Percentiles rank a stretch among this genome's conserved stretches.
Conservation (phyloP, 2,797 vertebrate species). For the Peromyscus attwateri region DNA sequence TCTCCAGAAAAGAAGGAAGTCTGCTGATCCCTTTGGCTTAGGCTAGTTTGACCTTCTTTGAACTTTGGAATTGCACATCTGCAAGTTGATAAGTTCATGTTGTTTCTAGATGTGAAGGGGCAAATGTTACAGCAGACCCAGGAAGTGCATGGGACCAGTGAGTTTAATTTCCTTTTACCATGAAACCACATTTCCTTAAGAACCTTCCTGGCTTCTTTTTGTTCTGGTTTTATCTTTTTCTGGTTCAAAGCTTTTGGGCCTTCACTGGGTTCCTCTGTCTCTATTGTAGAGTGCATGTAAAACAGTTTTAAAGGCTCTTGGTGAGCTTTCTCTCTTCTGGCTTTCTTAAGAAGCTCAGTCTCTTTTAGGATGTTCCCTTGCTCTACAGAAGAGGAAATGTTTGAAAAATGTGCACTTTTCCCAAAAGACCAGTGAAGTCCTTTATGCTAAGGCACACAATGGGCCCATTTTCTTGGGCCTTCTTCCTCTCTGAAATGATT, state of each 20-base stretch:
- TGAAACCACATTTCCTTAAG: constrained; percentile 39
- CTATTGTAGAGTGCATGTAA: constrained; percentile 73
- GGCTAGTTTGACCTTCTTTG: not conserved
- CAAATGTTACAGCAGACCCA: not conserved
- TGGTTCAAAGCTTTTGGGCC: constrained; percentile 64
- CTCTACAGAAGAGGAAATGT: constrained; percentile 57
- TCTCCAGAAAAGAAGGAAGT: not conserved
- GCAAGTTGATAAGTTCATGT: not conserved
- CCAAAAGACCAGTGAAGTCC: constrained; percentile 60
- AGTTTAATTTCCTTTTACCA: constrained; percentile 12
- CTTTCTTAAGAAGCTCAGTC: constrained; percentile 67
- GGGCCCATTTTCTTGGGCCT: constrained; percentile 70
- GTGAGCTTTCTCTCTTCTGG: constrained; percentile 49
- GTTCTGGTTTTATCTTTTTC: constrained; percentile 57
- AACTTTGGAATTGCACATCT: not conserved
- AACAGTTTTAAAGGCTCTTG: constrained; percentile 61
- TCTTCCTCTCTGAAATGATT: constrained; percentile 75
- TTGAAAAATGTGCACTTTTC: constrained; percentile 47
- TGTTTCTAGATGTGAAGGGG: not conserved
- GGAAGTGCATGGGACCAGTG: not conserved
- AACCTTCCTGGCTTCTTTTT: constrained; percentile 25
- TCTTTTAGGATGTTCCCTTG: constrained; percentile 69
- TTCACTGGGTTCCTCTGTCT: not conserved
- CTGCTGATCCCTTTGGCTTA: not conserved
- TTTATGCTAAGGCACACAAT: constrained; percentile 70